Percentiles rank a stretch among this genome's conserved stretches.
phyloP scores from a whole-genome alignment of 2,113 vertebrate genomes.

The Ia io region DNA sequence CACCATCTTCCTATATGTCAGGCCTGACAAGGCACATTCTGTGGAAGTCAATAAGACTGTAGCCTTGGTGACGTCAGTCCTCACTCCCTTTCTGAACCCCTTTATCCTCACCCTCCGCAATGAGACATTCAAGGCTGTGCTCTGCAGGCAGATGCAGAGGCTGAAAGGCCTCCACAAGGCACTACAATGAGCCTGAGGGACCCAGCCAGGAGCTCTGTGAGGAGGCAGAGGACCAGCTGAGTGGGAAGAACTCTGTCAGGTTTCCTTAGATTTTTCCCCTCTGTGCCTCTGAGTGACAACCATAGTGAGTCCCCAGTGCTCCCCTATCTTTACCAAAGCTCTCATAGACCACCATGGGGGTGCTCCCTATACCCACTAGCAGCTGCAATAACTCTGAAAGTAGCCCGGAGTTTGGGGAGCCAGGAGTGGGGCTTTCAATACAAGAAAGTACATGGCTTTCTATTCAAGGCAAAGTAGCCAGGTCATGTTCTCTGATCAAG shows the following conservation, averaged over 20 bases:
- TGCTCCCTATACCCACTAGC: fast-evolving
- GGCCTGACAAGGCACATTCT: constrained; percentile 37
- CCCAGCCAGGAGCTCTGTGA: background rate
- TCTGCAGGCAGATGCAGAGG: background rate
- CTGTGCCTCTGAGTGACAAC: background rate
- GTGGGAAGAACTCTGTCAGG: background rate
- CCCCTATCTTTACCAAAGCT: background rate
- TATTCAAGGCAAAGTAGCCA: background rate
- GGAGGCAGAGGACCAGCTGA: background rate
- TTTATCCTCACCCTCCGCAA: constrained; percentile 64
- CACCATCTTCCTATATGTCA: constrained; percentile 60
- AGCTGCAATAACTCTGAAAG: background rate
- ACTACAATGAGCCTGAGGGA: background rate
- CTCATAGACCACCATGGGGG: background rate
- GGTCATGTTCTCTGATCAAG: background rate
- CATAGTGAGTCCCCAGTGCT: background rate
- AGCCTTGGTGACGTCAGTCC: constrained; percentile 51
- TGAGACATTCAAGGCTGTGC: constrained; percentile 7
- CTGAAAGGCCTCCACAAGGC: background rate
- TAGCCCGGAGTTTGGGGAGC: background rate
- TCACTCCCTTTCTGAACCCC: constrained; percentile 61
- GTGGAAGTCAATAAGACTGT: constrained; percentile 32
- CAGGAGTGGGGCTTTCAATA: background rate
- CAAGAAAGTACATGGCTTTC: background rate
- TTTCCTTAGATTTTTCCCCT: background rate